These are phyloP conservation scores for Buceros bicornis DNA, from an alignment of 2,797 vertebrate species.

Conservation along the genomic window DNA sequence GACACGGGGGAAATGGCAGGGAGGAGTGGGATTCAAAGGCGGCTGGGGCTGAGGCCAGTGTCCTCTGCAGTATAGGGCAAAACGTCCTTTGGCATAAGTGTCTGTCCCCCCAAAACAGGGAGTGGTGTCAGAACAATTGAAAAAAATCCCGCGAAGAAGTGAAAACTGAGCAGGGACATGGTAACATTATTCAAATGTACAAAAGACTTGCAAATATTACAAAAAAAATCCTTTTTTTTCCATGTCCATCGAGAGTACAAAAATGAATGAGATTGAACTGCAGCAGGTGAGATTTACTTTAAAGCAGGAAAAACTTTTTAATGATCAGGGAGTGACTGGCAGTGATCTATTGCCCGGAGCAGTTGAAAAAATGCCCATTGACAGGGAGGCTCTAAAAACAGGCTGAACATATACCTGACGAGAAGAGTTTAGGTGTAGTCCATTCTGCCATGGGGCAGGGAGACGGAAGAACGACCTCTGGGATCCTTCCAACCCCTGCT, in stretches of 20 bases:
- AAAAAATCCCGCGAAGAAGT: not conserved
- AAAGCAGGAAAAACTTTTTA: slow-evolving; percentile 17
- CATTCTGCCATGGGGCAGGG: not conserved
- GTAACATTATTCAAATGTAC: not conserved
- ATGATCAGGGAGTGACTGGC: not conserved
- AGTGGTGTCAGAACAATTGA: not conserved
- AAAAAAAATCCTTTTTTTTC: not conserved
- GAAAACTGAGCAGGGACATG: not conserved
- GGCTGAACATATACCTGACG: not conserved
- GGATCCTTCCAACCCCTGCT: not conserved
- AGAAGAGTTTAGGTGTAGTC: not conserved
- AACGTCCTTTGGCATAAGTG: not conserved
- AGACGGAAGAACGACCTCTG: not conserved
- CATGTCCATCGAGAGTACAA: not conserved
- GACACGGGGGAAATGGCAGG: not conserved
- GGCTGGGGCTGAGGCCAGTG: not conserved
- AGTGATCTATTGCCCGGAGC: slow-evolving; percentile 18
- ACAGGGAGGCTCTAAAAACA: not conserved
- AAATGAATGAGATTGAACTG: slow-evolving; percentile 26
- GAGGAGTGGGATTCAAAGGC: not conserved
- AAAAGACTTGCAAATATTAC: not conserved
- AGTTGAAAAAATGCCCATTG: slow-evolving; percentile 25
- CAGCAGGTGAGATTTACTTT: slow-evolving; percentile 41
- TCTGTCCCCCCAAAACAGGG: not conserved
- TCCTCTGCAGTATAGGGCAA: not conserved